Conservation (phyloP, 2,797 vertebrate genomes). For the Amblyopsis hoosieri region DNA sequence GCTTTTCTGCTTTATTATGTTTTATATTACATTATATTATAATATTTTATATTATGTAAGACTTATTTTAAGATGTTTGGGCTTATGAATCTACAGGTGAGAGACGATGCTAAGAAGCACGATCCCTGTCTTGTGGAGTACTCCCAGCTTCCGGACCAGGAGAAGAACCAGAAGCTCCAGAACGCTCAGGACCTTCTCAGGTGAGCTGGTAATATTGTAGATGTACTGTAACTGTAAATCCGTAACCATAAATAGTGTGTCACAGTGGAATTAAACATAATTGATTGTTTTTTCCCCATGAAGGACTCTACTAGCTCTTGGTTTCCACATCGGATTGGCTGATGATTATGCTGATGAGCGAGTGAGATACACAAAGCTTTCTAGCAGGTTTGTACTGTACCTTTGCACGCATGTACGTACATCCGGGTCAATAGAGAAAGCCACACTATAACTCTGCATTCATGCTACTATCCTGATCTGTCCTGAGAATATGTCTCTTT, state of each 20-base stretch:
- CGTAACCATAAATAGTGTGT: too few relatives aligned
- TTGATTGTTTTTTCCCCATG: background rate
- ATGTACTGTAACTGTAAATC: too few relatives aligned
- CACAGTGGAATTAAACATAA: too few relatives aligned
- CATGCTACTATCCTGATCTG: background rate
- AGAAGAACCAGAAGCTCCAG: conserved; percentile 89
- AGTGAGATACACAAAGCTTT: conserved; percentile 84
- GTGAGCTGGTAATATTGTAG: conserved; percentile 66
- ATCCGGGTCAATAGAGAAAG: background rate
- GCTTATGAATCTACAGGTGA: conserved; percentile 76
- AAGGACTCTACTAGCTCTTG: conserved; percentile 89
- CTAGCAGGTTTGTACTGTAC: conserved; percentile 85
- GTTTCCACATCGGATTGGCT: conserved; percentile 86
- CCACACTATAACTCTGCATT: background rate
- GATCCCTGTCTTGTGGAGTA: conserved; percentile 92
- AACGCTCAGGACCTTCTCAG: conserved; percentile 88
- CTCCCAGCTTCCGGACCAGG: conserved; percentile 88
- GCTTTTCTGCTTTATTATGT: background rate
- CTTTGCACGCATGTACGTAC: background rate
- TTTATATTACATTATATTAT: too few relatives aligned
- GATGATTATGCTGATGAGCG: conserved; percentile 86
- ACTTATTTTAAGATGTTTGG: background rate
- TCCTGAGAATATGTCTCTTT: too few relatives aligned
- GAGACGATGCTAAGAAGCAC: conserved; percentile 88
- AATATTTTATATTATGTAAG: too few relatives aligned